Conservation (phyloP, 64 coral and sea anemone genomes). For the Stylophora pistillata region DNA sequence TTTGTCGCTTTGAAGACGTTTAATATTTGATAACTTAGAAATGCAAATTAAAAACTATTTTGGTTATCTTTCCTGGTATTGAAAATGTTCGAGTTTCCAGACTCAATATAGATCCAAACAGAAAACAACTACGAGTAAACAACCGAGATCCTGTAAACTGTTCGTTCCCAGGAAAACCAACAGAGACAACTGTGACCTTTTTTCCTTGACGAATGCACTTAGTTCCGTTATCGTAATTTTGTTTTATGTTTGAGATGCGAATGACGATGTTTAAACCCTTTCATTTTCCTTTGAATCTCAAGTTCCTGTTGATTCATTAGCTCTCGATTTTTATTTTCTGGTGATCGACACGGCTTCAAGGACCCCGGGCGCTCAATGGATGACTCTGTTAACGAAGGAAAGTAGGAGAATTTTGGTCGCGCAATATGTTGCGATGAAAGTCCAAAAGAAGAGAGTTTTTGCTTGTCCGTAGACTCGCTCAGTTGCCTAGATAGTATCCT, state of each 20-base stretch:
- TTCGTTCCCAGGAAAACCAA: no score
- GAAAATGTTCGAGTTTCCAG: no score
- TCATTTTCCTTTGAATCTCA: slow-evolving; percentile 25
- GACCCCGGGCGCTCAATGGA: not conserved
- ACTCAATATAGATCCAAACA: no score
- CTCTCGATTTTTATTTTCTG: not conserved
- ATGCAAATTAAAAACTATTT: no score
- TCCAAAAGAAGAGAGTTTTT: not conserved
- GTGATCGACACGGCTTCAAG: not conserved
- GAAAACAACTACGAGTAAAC: no score
- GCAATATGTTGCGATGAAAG: not conserved
- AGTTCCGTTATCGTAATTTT: no score
- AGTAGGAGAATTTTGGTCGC: slow-evolving; percentile 3
- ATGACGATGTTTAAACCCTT: slow-evolving; percentile 31
- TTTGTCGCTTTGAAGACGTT: no score
- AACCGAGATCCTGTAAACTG: no score
- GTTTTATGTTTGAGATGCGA: not conserved
- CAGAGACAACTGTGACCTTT: not conserved
- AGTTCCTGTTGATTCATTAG: slow-evolving; percentile 3
- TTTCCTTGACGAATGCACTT: not conserved
- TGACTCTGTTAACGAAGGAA: not conserved
- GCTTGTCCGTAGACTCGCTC: not conserved
- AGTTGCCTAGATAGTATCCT: not conserved
- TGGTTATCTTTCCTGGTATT: no score
- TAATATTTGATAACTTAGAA: no score